Evolutionary conservation across 2,888 invertebrate genomes (phyloP).

Genomic region (Subacronicta megacephala): DNA sequence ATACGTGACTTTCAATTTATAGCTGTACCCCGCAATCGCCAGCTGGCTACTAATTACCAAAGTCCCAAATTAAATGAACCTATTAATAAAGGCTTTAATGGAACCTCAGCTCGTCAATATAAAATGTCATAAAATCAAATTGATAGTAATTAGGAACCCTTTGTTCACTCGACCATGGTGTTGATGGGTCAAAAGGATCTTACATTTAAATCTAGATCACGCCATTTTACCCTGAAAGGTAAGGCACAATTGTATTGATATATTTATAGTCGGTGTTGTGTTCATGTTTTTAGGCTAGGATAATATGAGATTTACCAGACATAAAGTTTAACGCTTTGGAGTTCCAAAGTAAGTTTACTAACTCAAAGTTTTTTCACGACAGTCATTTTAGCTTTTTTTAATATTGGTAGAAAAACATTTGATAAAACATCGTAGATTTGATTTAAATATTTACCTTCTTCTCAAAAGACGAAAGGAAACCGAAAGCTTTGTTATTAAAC

Average conservation of each 20-base stretch:
- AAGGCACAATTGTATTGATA: neutral
- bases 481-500: too few relatives aligned
- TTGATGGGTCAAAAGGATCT: slow-evolving; percentile 16
- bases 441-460: too few relatives aligned
- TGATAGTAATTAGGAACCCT: slow-evolving; percentile 37
- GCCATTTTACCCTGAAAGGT: neutral
- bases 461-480: too few relatives aligned
- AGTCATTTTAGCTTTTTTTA: too few relatives aligned
- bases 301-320: too few relatives aligned
- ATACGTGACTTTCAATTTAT: slow-evolving; percentile 10
- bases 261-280: neutral
- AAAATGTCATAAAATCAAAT: slow-evolving; percentile 44
- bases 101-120: slow-evolving; percentile 27
- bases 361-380: too few relatives aligned
- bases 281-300: neutral
- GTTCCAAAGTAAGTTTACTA: too few relatives aligned
- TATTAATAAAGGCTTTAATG: slow-evolving; percentile 41
- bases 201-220: slow-evolving; percentile 4
- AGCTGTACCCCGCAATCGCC: slow-evolving; percentile 13
- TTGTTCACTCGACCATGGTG: slow-evolving; percentile 31
- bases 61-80: slow-evolving; percentile 42
- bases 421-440: too few relatives aligned
- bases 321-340: too few relatives aligned
- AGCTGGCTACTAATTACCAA: slow-evolving; percentile 37
- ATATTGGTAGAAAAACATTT: too few relatives aligned